Base-by-base conservation (phyloP, 2,113 vertebrate genomes). In the Paraplagusia blochii region DNA sequence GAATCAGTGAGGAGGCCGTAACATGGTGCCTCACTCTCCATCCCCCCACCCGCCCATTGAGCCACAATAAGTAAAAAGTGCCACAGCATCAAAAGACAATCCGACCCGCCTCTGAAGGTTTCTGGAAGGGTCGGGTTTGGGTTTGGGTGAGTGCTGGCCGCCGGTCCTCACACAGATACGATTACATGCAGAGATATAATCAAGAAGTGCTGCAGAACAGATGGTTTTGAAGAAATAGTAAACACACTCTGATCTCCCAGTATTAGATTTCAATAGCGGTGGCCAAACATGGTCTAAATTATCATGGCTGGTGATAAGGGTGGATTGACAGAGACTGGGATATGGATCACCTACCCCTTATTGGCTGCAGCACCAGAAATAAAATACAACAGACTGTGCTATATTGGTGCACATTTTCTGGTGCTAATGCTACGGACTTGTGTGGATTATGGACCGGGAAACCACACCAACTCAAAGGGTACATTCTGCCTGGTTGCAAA, bases 231-330 rank as follows among this genome's bases (percentile, higher is more conserved):
- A 75, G 66, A 58, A 74, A 84, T 86, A 80, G 79, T 48, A 66
- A 85, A 69, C 0, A 58, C 3, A 33, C 58, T 70, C 54, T 0
- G 58, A 55, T 67, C 62, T 69, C 74, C 58, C 57, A 1, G 60
- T 36, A 22, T 87, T 44, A 4, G 53, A 69, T 89, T 87, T 77
- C 87, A 79, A 45, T 81, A 59, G 1, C 22, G 74, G 60, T 62
- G 65, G 76, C 61, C 63, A 33, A 81, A 70, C 65, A 34, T 54
- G 63, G 65, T 74, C 67, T 48, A 72, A 63, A 87, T 84, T 83
- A 85, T 75, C 69, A 65, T 40, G 57, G 36, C n/a, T 75, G 46
- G 74, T 49, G 83, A 88, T 89, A 89, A 88, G 82, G 75, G 70
- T 15, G 38, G 58, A 79, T 59, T 79, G 79, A 84, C 69, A 65